Conservation (phyloP, 2,888 invertebrate species). For the Stictocephala bisonia region DNA sequence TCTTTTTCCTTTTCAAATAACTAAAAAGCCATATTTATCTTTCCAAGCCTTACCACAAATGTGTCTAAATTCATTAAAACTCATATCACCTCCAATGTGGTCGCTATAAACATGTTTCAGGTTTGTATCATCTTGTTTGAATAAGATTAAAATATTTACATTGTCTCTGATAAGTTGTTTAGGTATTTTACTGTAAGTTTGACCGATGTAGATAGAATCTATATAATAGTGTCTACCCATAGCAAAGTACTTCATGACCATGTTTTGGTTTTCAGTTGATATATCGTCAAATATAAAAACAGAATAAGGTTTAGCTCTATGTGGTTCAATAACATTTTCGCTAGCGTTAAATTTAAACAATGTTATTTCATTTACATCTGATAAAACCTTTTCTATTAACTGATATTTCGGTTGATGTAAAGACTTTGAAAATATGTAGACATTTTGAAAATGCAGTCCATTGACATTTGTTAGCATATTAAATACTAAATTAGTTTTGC, state of each 20-base stretch:
- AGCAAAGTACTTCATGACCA: constrained; percentile 27
- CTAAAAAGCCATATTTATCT: constrained; percentile 43
- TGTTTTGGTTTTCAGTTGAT: constrained; percentile 36
- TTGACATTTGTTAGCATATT: constrained; percentile 26
- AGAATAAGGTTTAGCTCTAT: constrained; percentile 27
- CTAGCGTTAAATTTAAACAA: constrained; percentile 20
- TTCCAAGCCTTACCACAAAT: constrained; percentile 62
- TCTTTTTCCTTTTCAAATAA: constrained; percentile 56
- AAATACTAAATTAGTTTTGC: constrained; percentile 39
- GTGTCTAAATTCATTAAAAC: constrained; percentile 56
- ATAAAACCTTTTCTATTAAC: constrained; percentile 24
- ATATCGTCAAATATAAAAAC: constrained; percentile 42
- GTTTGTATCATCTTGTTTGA: constrained; percentile 63
- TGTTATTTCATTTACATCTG: neutral
- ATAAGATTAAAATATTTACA: constrained; percentile 62
- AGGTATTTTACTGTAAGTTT: constrained; percentile 55
- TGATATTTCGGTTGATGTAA: constrained; percentile 40
- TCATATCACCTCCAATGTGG: constrained; percentile 47
- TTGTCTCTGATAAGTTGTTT: constrained; percentile 63
- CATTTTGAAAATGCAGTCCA: constrained; percentile 26
- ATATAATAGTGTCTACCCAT: constrained; percentile 42
- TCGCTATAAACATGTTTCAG: constrained; percentile 58
- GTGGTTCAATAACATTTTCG: constrained; percentile 9
- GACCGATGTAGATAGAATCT: constrained; percentile 21
- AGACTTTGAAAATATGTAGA: constrained; percentile 42